Percentiles rank a stretch among this genome's conserved stretches.
Evolutionary conservation across 2,113 vertebrate genomes (phyloP).

Genomic region (Stomatorhinus ivindoensis): DNA sequence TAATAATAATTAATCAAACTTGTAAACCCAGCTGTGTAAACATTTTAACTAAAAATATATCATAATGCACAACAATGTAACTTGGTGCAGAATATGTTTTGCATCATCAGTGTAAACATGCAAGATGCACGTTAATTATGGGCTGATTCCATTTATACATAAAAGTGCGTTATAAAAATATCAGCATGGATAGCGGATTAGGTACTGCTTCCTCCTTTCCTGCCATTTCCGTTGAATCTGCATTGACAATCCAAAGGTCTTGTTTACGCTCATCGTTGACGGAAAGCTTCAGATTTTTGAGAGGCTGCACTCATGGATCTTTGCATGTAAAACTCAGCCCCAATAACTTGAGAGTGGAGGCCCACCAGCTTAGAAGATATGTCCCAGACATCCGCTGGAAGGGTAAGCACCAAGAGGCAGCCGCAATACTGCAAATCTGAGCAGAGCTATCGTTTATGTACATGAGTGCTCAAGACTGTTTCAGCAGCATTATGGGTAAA

Average conservation of each 20-base stretch:
- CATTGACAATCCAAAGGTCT: background rate
- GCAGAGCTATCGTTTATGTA: background rate
- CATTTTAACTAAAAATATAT: background rate
- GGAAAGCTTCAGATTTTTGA: background rate
- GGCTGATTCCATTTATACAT: background rate
- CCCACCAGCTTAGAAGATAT: background rate
- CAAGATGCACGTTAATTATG: background rate
- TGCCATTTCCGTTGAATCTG: background rate
- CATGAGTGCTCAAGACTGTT: background rate
- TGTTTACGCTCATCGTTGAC: background rate
- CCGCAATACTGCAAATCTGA: background rate
- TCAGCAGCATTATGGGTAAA: background rate
- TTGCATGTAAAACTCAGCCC: background rate
- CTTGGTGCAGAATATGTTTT: background rate
- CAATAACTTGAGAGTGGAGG: background rate
- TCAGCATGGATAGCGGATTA: background rate
- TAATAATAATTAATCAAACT: slow-evolving; percentile 15
- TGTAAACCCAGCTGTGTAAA: slow-evolving; percentile 5
- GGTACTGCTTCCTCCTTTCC: background rate
- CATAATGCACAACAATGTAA: background rate
- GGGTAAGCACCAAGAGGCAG: background rate
- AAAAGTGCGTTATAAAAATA: background rate
- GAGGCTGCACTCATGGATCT: background rate
- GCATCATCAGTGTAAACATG: background rate
- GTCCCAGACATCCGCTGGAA: background rate